Conservation (phyloP, 92 coral and sea anemone genomes). For the Heteractis magnifica region DNA sequence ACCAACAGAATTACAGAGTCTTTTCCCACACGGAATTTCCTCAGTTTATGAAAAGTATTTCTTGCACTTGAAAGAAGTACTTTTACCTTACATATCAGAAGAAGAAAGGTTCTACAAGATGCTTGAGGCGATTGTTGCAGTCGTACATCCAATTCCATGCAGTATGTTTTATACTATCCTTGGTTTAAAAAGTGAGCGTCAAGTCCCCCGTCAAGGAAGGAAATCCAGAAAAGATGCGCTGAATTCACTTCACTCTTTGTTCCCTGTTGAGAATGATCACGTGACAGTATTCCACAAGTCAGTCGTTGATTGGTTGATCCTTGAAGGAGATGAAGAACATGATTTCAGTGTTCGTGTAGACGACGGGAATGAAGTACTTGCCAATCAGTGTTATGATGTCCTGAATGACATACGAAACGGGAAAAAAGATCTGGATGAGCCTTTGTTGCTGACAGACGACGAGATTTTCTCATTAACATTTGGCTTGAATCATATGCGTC, state of each 20-base stretch:
- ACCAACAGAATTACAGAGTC: constrained; percentile 1
- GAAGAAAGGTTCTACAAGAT: constrained; percentile 22
- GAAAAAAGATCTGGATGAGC: not conserved
- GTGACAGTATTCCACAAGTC: constrained; percentile 16
- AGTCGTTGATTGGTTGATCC: constrained; percentile 4
- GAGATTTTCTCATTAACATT: not conserved
- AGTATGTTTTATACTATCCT: constrained; percentile 6
- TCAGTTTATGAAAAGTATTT: constrained; percentile 58
- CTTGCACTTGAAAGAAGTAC: constrained; percentile 15
- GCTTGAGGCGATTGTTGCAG: constrained; percentile 16
- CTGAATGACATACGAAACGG: constrained; percentile 1
- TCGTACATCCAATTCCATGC: not conserved
- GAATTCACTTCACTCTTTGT: constrained; percentile 2
- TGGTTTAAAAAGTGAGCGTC: not conserved
- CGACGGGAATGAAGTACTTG: constrained; percentile 2
- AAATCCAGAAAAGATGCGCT: constrained; percentile 5
- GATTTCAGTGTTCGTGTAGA: constrained; percentile 14
- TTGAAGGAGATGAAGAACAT: not conserved
- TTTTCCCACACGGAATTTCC: constrained; percentile 59
- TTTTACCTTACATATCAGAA: not conserved
- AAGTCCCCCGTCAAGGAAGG: not conserved
- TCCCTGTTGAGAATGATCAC: constrained; percentile 21
- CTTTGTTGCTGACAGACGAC: constrained; percentile 2
- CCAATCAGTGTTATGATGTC: constrained; percentile 4
- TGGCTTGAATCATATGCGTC: not conserved